A percentile compares a stretch with the other conserved stretches of the same genome.
These are phyloP conservation scores for Nothobranchius kuhntae DNA, from an alignment of 2,113 vertebrate genomes.

Conservation along the genomic window DNA sequence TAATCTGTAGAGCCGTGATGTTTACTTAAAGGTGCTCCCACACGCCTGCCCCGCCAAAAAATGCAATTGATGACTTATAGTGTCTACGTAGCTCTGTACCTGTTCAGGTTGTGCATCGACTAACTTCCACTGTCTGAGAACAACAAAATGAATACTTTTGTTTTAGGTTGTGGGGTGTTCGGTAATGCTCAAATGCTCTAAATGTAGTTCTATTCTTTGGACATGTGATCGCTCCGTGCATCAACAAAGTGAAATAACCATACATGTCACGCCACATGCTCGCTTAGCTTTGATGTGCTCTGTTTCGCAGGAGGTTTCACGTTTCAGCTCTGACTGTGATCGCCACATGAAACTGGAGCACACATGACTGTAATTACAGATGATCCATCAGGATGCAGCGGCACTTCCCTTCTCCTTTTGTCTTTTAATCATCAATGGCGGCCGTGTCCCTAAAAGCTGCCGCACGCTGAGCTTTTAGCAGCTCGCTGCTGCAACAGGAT, in stretches of 20 bases:
- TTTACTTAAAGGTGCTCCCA: too few relatives aligned
- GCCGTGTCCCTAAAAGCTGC: not conserved
- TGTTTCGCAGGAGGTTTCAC: not conserved
- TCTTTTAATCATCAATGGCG: conserved; percentile 10
- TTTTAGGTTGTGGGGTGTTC: too few relatives aligned
- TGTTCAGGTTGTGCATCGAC: too few relatives aligned
- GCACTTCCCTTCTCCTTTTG: conserved; percentile 2
- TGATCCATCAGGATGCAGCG: conserved; percentile 2
- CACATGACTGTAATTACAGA: not conserved
- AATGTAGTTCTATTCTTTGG: not conserved
- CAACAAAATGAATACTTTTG: too few relatives aligned
- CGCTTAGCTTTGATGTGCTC: not conserved
- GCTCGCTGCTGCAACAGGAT: conserved; percentile 16
- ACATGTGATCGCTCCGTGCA: not conserved
- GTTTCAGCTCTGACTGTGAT: conserved; percentile 10
- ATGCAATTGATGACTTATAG: too few relatives aligned
- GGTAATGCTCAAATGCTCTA: not conserved
- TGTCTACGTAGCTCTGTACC: too few relatives aligned
- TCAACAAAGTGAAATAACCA: not conserved
- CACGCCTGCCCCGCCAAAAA: too few relatives aligned
- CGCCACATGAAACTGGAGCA: conserved; percentile 4
- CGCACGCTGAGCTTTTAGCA: conserved; percentile 19
- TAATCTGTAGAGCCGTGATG: too few relatives aligned
- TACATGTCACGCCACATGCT: not conserved
- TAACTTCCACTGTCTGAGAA: too few relatives aligned